Evolutionary conservation across 2,888 invertebrate genomes (phyloP), one percentile per base, ranked within the genome.

Genomic region (Hirtodrosophila trivittata): DNA sequence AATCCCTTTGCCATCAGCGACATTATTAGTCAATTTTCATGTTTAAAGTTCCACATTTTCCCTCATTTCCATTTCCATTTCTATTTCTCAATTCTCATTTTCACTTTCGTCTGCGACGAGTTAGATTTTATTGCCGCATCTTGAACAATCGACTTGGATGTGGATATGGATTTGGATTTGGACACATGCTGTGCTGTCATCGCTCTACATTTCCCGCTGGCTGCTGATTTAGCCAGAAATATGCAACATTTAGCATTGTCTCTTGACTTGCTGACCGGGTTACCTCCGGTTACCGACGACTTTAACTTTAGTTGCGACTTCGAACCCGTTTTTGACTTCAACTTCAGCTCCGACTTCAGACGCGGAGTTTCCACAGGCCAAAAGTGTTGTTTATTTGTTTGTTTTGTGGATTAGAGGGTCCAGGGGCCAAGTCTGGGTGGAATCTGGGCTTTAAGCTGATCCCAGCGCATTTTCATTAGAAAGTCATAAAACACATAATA

Each of bases 111-210:
- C 42, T 58, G 49, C 65, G 66, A 55, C 71, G 75, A 84, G 87
- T 89, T 89, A 84, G 88, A 87, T 82, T 89, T 89, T 89, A 89
- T 89, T 89, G 88, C 89, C 68, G 88, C 89, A 89, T 89, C 89
- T 89, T 89, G 87, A 87, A 88, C 88, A 88, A 88, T 88, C 89
- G 68, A 45, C 42, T 28, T 52, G 49, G 37, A 66, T 69, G 62
- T 56, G 42, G 14, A 64, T 43, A n/a, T 28, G n/a, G 28, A 66
- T 69, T 57, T 56, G 42, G 14, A 64, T 21, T 50, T 28, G 75
- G 62, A 42, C 38, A 50, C 86, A 80, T 46, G 78, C 78, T 80
- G 78, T 37, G 74, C 8, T 52, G 26, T 43, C 30, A 35, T 35
- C 77, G 81, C 84, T 73, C 75, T 85, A 68, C 60, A 72, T 78